A percentile compares a stretch with the other conserved stretches of the same genome.
phyloP scores from a whole-genome alignment of 2,113 vertebrate genomes.

The Xerus inauris region DNA sequence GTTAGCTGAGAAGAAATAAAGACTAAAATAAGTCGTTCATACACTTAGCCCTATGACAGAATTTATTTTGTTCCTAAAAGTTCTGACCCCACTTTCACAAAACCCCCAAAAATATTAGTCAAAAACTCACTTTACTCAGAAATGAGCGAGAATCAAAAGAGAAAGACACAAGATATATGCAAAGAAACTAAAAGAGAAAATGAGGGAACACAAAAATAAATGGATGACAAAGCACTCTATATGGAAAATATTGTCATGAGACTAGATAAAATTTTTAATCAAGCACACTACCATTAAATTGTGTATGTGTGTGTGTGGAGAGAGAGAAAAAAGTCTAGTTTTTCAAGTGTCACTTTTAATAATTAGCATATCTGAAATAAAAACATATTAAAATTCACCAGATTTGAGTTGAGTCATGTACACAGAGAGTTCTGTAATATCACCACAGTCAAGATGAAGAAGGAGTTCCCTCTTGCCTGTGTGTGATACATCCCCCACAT shows the following conservation, averaged over 20 bases:
- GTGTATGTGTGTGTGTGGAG: not conserved
- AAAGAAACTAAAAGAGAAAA: not conserved
- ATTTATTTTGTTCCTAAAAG: not conserved
- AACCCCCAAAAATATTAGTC: not conserved
- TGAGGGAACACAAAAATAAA: not conserved
- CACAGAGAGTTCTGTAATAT: not conserved
- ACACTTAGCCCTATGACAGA: not conserved
- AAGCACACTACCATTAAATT: not conserved
- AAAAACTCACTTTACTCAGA: not conserved
- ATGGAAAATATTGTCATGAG: not conserved
- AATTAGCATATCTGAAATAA: not conserved
- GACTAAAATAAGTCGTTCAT: not conserved
- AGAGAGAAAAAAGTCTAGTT: not conserved
- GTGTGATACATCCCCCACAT: not conserved
- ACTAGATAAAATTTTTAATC: not conserved
- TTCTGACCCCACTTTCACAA: not conserved
- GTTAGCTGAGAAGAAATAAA: not conserved
- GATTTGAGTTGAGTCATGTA: not conserved
- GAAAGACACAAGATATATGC: not conserved
- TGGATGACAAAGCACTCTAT: not conserved
- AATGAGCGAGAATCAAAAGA: not conserved
- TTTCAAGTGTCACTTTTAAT: not conserved
- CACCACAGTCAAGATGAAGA: not conserved
- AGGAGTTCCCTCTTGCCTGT: not conserved
- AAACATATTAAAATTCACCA: conserved; percentile 13